Evolutionary conservation across 2,797 vertebrate genomes (phyloP).

Genomic region (Varecia variegata): DNA sequence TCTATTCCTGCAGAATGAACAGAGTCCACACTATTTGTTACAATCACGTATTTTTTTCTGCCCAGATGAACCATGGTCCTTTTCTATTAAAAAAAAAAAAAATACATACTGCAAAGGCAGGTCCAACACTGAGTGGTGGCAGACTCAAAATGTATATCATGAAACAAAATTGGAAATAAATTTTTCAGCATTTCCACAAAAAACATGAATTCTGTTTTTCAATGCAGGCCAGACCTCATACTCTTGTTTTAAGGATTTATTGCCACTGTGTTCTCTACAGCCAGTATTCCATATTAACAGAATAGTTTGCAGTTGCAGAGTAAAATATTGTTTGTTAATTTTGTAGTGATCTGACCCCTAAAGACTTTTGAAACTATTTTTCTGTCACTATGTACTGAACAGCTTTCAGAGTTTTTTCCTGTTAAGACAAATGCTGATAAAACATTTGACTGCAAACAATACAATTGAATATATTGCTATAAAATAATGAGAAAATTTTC

Average conservation of each 20-base stretch:
- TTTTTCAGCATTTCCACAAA: not conserved
- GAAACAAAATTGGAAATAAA: slow-evolving; percentile 35
- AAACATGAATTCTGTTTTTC: not conserved
- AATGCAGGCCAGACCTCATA: not conserved
- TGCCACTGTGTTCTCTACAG: not conserved
- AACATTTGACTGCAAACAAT: not conserved
- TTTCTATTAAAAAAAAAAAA: not conserved
- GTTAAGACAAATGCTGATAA: not conserved
- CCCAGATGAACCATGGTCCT: not conserved
- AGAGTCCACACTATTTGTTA: not conserved
- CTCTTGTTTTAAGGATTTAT: slow-evolving; percentile 15
- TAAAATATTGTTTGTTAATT: slow-evolving; percentile 42
- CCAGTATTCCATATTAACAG: not conserved
- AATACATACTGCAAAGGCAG: not conserved
- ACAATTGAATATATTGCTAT: not conserved
- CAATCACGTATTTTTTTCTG: not conserved
- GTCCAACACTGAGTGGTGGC: not conserved
- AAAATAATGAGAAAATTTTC: slow-evolving; percentile 19
- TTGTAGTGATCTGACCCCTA: not conserved
- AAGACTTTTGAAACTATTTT: slow-evolving; percentile 1
- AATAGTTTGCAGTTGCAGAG: not conserved
- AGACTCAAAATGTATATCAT: not conserved
- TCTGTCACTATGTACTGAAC: not conserved
- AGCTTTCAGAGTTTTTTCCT: not conserved
- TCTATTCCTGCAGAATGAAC: not conserved